Evolutionary conservation across 2,113 vertebrate genomes (phyloP).

Genomic region (Nipponia nippon): DNA sequence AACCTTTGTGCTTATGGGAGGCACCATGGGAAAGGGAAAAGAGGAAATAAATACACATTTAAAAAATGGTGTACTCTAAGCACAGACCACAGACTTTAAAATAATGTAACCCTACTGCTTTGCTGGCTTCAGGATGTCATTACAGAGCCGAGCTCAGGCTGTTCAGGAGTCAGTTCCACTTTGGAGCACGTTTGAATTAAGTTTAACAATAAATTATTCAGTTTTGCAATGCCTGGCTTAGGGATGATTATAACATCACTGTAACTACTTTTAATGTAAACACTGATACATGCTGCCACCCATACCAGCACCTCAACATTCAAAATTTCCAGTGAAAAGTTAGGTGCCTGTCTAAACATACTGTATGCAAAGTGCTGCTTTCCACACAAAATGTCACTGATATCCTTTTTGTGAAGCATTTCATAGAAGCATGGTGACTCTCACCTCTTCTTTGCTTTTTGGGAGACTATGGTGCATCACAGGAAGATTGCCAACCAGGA

Average conservation of each 20-base stretch:
- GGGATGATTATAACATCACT: neutral
- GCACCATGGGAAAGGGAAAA: neutral
- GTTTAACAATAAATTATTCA: constrained; percentile 22
- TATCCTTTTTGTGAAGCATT: neutral
- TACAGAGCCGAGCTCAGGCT: neutral
- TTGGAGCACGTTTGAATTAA: neutral
- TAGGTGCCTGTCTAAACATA: neutral
- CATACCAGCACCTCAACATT: neutral
- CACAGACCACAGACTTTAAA: neutral
- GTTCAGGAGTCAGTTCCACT: neutral
- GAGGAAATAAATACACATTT: neutral
- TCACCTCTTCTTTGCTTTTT: neutral
- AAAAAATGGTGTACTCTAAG: neutral
- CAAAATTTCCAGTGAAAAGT: neutral
- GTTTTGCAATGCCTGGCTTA: neutral
- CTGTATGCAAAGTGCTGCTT: neutral
- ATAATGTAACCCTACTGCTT: neutral
- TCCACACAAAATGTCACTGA: neutral
- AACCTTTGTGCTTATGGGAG: neutral
- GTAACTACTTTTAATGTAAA: neutral
- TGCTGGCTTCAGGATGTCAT: neutral
- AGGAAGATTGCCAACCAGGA: neutral
- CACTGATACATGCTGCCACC: neutral
- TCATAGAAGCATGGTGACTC: neutral
- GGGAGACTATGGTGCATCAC: neutral